phyloP scores from a whole-genome alignment of 2,797 vertebrate genomes.

The Micropoecilia bifurca region DNA sequence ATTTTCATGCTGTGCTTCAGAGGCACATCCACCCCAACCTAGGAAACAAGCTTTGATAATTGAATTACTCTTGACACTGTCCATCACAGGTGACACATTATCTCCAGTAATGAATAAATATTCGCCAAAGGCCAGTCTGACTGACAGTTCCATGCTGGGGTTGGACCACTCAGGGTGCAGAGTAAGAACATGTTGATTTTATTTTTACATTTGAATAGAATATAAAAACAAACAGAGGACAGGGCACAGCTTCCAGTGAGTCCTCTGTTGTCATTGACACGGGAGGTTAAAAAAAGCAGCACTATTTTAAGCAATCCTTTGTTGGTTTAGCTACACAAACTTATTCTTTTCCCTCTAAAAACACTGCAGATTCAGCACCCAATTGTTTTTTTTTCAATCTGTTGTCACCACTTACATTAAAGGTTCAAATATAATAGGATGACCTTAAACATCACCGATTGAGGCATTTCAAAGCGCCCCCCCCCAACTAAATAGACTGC shows the following conservation, averaged over 20 bases:
- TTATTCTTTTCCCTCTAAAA: not conserved
- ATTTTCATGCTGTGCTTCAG: constrained; percentile 49
- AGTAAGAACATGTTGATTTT: constrained; percentile 48
- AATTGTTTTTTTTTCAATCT: not conserved
- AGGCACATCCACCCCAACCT: constrained; percentile 33
- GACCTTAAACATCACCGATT: not conserved
- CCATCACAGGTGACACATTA: constrained; percentile 61
- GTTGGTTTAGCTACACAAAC: constrained; percentile 25
- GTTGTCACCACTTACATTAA: not conserved
- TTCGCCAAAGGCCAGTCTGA: constrained; percentile 57
- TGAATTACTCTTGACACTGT: constrained; percentile 58
- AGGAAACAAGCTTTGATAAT: constrained; percentile 58
- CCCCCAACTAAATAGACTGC: not conserved
- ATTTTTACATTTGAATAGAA: constrained; percentile 36
- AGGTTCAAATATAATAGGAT: not conserved
- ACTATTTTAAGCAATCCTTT: constrained; percentile 37
- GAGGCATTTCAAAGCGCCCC: not conserved
- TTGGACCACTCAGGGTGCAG: constrained; percentile 29
- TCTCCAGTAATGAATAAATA: constrained; percentile 59
- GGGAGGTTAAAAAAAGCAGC: constrained; percentile 41
- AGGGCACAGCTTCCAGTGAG: constrained; percentile 48
- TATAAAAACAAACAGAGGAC: constrained; percentile 31
- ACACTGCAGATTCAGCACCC: not conserved
- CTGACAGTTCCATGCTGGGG: constrained; percentile 41
- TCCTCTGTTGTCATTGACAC: constrained; percentile 47